Percentiles rank a stretch among this genome's conserved stretches.
These are phyloP conservation scores for Anarrhichthys ocellatus DNA, from an alignment of 2,113 vertebrate species.

Conservation along the genomic window DNA sequence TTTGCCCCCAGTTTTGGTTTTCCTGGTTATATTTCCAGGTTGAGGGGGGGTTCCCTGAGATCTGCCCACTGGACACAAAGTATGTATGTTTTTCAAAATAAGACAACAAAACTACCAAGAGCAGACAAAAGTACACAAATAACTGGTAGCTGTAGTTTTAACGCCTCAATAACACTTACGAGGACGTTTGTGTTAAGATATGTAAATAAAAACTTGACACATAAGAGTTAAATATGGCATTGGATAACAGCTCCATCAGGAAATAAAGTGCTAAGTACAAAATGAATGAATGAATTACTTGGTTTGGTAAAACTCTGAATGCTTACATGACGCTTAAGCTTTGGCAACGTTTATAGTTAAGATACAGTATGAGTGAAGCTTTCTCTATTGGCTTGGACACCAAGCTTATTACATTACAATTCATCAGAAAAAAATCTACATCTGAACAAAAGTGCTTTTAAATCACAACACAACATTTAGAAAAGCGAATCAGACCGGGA, in stretches of 20 bases:
- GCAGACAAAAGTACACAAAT: slow-evolving; percentile 33
- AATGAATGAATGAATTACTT: slow-evolving; percentile 66
- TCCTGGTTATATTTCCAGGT: slow-evolving; percentile 34
- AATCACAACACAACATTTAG: slow-evolving; percentile 59
- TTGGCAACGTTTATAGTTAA: slow-evolving; percentile 67
- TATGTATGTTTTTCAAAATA: slow-evolving; percentile 41
- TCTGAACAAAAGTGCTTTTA: slow-evolving; percentile 83
- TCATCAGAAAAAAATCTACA: slow-evolving; percentile 41
- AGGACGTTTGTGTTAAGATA: slow-evolving; percentile 55
- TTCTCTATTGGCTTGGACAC: slow-evolving; percentile 64
- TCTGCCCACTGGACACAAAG: slow-evolving; percentile 77
- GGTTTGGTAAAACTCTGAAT: slow-evolving; percentile 66
- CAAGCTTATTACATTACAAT: slow-evolving; percentile 77
- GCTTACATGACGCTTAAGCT: slow-evolving; percentile 76
- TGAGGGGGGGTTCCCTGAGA: slow-evolving; percentile 83
- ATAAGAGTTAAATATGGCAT: slow-evolving; percentile 74
- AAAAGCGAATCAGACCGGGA: slow-evolving; percentile 33
- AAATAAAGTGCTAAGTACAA: slow-evolving; percentile 86
- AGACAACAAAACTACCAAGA: slow-evolving; percentile 14
- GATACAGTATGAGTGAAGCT: slow-evolving; percentile 74
- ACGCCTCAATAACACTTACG: slow-evolving; percentile 68
- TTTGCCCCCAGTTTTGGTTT: slow-evolving; percentile 36
- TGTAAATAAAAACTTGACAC: slow-evolving; percentile 41
- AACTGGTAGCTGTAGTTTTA: slow-evolving; percentile 46
- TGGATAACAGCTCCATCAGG: slow-evolving; percentile 72